phyloP scores from a whole-genome alignment of 2,888 invertebrate genomes.

The Cerastoderma edule region DNA sequence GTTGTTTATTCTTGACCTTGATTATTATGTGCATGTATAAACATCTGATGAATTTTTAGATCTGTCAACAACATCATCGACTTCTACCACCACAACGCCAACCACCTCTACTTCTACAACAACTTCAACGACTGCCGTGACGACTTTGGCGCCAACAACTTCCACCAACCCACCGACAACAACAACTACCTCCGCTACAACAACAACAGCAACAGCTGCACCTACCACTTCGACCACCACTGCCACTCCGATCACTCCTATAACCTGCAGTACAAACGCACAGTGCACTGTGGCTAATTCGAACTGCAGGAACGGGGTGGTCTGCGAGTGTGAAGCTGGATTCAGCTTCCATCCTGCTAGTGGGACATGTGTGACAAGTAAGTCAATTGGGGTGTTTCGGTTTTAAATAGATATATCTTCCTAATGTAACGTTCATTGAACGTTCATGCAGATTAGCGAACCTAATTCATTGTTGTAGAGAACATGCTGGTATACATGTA shows the following conservation, averaged over 20 bases:
- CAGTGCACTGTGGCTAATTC: not conserved
- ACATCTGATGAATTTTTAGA: not conserved
- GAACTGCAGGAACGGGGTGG: not conserved
- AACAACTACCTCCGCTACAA: not conserved
- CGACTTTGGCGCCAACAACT: not conserved
- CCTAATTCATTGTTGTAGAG: too few relatives aligned
- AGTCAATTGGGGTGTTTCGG: too few relatives aligned
- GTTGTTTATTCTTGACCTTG: not conserved
- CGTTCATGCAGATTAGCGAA: too few relatives aligned
- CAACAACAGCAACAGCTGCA: not conserved
- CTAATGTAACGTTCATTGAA: too few relatives aligned
- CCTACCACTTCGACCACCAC: constrained; percentile 10
- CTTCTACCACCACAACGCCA: constrained; percentile 8
- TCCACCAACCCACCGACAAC: constrained; percentile 2
- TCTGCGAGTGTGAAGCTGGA: constrained; percentile 9
- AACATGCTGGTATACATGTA: too few relatives aligned
- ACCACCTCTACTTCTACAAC: not conserved
- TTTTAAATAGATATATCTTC: too few relatives aligned
- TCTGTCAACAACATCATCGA: constrained; percentile 18
- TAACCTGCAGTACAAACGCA: not conserved
- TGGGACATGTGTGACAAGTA: not conserved
- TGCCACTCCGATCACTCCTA: not conserved
- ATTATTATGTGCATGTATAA: not conserved
- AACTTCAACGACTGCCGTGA: constrained; percentile 8
- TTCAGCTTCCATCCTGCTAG: not conserved